These are phyloP conservation scores for Carettochelys insculpta DNA, from an alignment of 2,113 vertebrate species.

Conservation along the genomic window DNA sequence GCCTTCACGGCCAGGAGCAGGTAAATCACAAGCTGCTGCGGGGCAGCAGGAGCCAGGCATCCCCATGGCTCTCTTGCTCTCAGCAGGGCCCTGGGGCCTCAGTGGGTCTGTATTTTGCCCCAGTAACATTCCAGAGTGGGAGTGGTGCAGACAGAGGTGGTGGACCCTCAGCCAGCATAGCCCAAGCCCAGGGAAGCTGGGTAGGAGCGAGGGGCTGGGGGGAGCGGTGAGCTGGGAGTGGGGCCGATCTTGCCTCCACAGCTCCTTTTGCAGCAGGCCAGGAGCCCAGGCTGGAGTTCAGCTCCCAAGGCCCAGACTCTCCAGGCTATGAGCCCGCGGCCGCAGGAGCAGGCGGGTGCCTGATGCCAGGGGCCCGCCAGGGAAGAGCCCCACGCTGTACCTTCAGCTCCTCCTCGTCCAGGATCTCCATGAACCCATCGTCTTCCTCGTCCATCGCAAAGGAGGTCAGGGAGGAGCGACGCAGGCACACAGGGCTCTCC, in stretches of 20 bases:
- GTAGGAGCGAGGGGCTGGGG: not conserved
- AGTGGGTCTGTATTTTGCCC: not conserved
- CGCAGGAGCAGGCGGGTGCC: not conserved
- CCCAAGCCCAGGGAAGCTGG: not conserved
- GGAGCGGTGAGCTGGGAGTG: not conserved
- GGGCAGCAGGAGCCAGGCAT: not conserved
- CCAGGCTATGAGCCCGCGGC: not conserved
- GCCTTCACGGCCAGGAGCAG: no score
- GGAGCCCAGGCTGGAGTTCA: not conserved
- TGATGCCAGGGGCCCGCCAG: not conserved
- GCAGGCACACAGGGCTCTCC: conserved; percentile 74
- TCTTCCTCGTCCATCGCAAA: conserved; percentile 75
- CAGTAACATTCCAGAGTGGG: no score
- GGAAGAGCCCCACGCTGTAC: conserved; percentile 6
- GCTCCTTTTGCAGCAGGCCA: not conserved
- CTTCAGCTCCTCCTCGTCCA: conserved; percentile 82
- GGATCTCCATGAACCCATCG: conserved; percentile 87
- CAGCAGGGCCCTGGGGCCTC: not conserved
- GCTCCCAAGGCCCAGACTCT: not conserved
- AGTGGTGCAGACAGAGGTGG: no score
- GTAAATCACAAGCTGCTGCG: not conserved
- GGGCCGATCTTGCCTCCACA: no score
- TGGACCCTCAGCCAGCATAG: not conserved
- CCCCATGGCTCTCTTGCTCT: not conserved
- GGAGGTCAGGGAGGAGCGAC: conserved; percentile 74